Base-by-base conservation (phyloP, 2,888 invertebrate species). In the Flabesymbios commensalis region DNA sequence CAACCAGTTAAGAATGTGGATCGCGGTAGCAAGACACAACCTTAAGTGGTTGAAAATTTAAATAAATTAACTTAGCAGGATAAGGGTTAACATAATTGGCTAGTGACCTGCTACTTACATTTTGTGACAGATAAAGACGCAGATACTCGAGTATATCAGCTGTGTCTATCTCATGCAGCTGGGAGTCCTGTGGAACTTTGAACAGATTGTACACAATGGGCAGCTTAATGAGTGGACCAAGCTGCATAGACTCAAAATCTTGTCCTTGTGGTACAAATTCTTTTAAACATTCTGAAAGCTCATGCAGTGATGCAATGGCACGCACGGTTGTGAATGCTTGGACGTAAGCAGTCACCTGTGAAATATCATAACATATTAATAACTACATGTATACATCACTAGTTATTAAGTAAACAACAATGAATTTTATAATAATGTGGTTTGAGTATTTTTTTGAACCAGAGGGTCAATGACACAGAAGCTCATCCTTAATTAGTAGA, bases 201-300 rank as follows among this genome's bases (percentile, higher is more conserved):
- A 80, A 80, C 64, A 71, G 63, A 31, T 75, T 69, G 49, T 69
- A 77, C 14, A 79, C 71, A 2, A 74, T 53, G 0, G 79, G 79
- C 54, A 77, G 71, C 29, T 75, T 66, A 42, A 74, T 74, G n/a
- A 80, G 57, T 1, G 80, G 80, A 1, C 80, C 80, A 2, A 78
- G 59, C 29, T 74, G 73, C 48, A 79, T 57, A 3, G 64, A 54
- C 3, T 71, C 71, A 67, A 79, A 80, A 14, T 69, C 70, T 5
- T 67, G 67, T 5, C 65, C 65, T 24, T 67, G 59, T 24, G 67
- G 67, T 17, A 67, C 70, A 56, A 72, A 78, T 19, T 77, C 77
- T 17, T 65, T 47, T 48, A 78, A 57, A 41, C 71, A 65, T 49
- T 75, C 71, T 51, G 74, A 68, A 10, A 80, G 67, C 63, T 80